These are phyloP conservation scores for Perdita meconis DNA, from an alignment of 2,888 invertebrate species.

Conservation along the genomic window DNA sequence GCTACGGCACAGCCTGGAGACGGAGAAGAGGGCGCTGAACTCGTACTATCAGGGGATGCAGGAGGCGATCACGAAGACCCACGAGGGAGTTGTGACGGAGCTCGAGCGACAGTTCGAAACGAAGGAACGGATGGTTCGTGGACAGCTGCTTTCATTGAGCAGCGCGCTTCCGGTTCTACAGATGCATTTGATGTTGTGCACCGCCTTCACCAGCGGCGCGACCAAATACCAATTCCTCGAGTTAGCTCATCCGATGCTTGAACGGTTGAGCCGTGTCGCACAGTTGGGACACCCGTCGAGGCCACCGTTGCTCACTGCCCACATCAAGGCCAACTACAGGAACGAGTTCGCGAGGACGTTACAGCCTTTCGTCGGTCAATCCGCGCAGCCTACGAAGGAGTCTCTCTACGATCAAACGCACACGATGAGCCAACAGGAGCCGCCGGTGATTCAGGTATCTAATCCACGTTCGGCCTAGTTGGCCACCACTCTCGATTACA, in stretches of 20 bases:
- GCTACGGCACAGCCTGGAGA: conserved; percentile 87
- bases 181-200: conserved; percentile 89
- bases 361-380: conserved; percentile 86
- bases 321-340: conserved; percentile 86
- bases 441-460: conserved; percentile 77
- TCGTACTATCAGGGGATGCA: conserved; percentile 88
- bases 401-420: conserved; percentile 79
- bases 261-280: conserved; percentile 88
- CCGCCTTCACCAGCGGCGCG: conserved; percentile 89
- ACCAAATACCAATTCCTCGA: conserved; percentile 91
- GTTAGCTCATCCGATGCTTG: conserved; percentile 88
- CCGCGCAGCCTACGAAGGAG: conserved; percentile 74
- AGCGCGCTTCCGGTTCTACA: conserved; percentile 89
- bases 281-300: conserved; percentile 87
- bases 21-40: conserved; percentile 88
- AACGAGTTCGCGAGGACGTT: conserved; percentile 88
- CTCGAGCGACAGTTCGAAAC: conserved; percentile 88
- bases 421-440: conserved; percentile 69
- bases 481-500: conserved; percentile 35
- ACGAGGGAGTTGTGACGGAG: conserved; percentile 88
- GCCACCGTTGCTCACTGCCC: conserved; percentile 77
- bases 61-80: conserved; percentile 89
- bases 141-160: conserved; percentile 86
- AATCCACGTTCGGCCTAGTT: conserved; percentile 22
- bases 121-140: conserved; percentile 86